Evolutionary conservation across 2,113 vertebrate species (phyloP).

Genomic region (Gadus macrocephalus): DNA sequence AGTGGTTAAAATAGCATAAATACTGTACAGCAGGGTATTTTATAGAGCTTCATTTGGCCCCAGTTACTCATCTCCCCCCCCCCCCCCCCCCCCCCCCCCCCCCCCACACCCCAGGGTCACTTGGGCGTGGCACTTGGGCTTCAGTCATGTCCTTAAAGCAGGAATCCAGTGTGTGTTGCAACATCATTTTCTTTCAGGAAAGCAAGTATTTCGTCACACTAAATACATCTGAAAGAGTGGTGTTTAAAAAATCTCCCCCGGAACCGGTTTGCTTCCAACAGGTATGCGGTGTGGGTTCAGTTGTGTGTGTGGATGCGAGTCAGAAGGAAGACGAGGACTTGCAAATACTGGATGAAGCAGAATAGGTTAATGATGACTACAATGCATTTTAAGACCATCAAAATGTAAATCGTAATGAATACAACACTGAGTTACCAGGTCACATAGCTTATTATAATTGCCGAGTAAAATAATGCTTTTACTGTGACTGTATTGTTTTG

Average conservation of each 20-base stretch:
- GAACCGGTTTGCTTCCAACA: slow-evolving; percentile 30
- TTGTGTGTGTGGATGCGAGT: no score
- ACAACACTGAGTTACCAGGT: no score
- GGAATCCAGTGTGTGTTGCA: slow-evolving; percentile 50
- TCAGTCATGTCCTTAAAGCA: slow-evolving; percentile 36
- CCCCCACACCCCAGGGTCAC: neutral
- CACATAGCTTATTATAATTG: no score
- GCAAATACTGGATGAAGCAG: no score
- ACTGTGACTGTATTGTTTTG: no score
- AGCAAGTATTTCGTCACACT: slow-evolving; percentile 30
- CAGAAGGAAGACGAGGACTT: no score
- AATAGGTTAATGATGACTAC: no score
- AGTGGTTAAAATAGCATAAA: slow-evolving; percentile 27
- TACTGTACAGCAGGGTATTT: slow-evolving; percentile 31
- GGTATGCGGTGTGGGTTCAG: neutral
- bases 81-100: neutral
- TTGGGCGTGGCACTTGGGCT: neutral
- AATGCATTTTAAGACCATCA: no score
- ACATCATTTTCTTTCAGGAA: slow-evolving; percentile 34
- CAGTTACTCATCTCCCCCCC: slow-evolving; percentile 21
- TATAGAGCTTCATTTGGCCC: slow-evolving; percentile 12
- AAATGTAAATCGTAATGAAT: no score
- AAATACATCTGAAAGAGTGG: slow-evolving; percentile 1
- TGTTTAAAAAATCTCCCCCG: slow-evolving; percentile 19
- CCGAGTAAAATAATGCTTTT: no score